Evolutionary conservation across 2,888 invertebrate genomes (phyloP), one percentile per base, ranked within the genome.

Genomic region (Eudemis profundana): DNA sequence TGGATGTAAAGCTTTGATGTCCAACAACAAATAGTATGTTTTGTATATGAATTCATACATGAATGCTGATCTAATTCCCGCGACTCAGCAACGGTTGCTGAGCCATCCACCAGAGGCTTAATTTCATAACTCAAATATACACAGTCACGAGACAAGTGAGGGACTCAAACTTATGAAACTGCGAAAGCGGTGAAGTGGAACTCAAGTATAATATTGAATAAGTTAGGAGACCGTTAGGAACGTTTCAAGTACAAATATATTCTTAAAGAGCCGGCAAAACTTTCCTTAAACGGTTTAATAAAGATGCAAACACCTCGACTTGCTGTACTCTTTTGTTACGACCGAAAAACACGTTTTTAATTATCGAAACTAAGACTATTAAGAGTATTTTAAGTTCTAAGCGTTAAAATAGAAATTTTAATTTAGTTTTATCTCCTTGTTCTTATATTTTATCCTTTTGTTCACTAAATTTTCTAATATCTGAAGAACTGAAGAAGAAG

Each of bases 111-210:
- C n/a, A 17, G 23, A 15, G 21, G 36, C 47, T 15, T 14, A 33
- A 44, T 50, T 40, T 42, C 50, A 60, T 17, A 42, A 60, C 27
- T 50, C 50, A 42, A 27, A 60, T 46, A 60, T 38, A n/a, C 40
- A 15, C 38, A 10, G 23, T 47, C 38, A 38, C 29, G 36, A 47
- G 27, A 50, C 50, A 50, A 60, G 40, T 19, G 29, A 17, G 42
- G 17, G 21, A 53, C 27, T 23, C 7, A 44, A 44, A 53, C 51
- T 42, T 51, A 42, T 50, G 29, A 44, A 50, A 44, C 17, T 53
- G n/a, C n/a, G 4, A 14, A 29, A 44, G 17, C 29, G 8, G 8
- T 21, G 21, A 38, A 8, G 38, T 19, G 21, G 5, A 23, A 21
- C 12, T 46, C 12, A 19, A 46, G 8, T 42, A 12, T 42, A 17